phyloP scores from a whole-genome alignment of 2,888 invertebrate genomes.

The Leptopilina drosophilae region DNA sequence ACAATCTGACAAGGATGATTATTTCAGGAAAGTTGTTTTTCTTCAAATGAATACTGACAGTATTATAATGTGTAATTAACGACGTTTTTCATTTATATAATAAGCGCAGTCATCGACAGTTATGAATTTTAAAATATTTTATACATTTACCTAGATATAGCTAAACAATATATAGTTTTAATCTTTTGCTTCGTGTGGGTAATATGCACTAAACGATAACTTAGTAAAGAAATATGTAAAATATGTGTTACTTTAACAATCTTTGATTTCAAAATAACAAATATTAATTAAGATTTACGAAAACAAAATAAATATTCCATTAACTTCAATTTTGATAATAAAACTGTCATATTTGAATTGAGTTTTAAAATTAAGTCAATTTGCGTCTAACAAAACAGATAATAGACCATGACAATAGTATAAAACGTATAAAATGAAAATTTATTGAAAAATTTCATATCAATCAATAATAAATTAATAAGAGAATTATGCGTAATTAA shows the following conservation, averaged over 20 bases:
- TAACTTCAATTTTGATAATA: too few species aligned
- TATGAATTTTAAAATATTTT: neutral
- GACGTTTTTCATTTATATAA: constrained; percentile 8
- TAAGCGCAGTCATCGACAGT: neutral
- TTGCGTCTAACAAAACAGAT: neutral
- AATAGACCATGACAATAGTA: neutral
- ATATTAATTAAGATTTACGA: too few species aligned
- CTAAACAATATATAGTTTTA: neutral
- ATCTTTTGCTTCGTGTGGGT: too few species aligned
- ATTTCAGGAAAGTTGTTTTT: constrained; percentile 3
- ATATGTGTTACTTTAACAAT: too few species aligned
- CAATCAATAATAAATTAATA: neutral
- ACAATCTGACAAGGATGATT: constrained; percentile 1
- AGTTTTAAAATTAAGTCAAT: neutral
- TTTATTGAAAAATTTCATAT: neutral
- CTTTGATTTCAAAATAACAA: too few species aligned
- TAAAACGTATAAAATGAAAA: neutral
- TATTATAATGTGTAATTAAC: constrained; percentile 1
- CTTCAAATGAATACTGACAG: constrained; percentile 21
- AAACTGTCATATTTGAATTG: too few species aligned
- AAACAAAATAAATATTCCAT: too few species aligned
- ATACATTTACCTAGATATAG: neutral
- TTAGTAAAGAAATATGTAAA: too few species aligned
- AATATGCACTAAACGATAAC: too few species aligned
- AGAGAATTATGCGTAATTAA: too few species aligned